A percentile compares a stretch with the other conserved stretches of the same genome.
These are phyloP conservation scores for Odobenus rosmarus DNA, from an alignment of 2,113 vertebrate genomes.

Conservation along the genomic window DNA sequence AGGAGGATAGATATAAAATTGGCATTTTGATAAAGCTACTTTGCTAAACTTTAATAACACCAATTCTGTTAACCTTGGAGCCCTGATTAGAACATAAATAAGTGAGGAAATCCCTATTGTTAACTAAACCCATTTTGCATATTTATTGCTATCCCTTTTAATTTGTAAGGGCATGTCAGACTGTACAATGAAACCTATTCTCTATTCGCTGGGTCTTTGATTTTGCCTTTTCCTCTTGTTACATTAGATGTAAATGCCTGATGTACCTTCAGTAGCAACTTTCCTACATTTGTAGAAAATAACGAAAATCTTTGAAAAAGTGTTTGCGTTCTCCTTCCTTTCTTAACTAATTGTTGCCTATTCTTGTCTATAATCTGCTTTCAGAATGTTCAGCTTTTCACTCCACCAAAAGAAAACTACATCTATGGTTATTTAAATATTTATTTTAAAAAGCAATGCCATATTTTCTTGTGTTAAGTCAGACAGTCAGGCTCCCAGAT, in stretches of 20 bases:
- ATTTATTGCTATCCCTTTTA: constrained; percentile 53
- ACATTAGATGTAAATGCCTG: background rate
- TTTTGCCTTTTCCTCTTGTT: background rate
- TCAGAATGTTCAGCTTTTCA: constrained; percentile 11
- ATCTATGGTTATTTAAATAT: background rate
- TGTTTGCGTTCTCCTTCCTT: background rate
- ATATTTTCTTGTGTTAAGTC: background rate
- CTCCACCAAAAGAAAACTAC: background rate
- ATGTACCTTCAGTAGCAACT: background rate
- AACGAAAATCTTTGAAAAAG: background rate
- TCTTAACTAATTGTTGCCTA: background rate
- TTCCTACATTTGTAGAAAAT: constrained; percentile 23
- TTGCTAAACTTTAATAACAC: constrained; percentile 66
- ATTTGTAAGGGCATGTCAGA: constrained; percentile 23
- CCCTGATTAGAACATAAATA: constrained; percentile 65
- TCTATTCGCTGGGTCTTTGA: background rate
- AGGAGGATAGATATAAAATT: constrained; percentile 54
- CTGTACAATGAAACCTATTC: constrained; percentile 30
- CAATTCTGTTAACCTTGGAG: constrained; percentile 65
- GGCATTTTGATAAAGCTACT: constrained; percentile 69
- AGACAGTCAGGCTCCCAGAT: background rate
- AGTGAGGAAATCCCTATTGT: constrained; percentile 55
- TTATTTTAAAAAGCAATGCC: background rate
- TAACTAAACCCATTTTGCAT: constrained; percentile 65
- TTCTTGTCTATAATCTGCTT: background rate